These are phyloP conservation scores for Eclectus roratus DNA, from an alignment of 2,113 vertebrate species.

Conservation along the genomic window DNA sequence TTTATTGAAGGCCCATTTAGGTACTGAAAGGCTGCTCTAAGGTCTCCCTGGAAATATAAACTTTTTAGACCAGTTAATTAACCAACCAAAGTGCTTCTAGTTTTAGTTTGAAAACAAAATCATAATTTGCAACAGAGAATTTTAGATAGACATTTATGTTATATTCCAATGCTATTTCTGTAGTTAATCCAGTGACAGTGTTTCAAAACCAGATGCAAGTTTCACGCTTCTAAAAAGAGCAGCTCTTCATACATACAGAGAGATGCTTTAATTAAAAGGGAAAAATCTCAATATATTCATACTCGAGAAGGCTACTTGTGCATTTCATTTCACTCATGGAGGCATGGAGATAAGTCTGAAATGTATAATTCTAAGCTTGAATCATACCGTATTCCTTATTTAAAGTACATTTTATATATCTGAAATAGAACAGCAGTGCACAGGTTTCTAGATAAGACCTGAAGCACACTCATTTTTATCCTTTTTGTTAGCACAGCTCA, in stretches of 20 bases:
- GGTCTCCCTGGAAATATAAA: neutral
- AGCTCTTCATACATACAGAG: neutral
- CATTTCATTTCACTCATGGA: neutral
- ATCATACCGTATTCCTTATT: neutral
- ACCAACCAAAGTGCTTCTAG: neutral
- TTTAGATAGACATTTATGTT: neutral
- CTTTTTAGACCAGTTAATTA: neutral
- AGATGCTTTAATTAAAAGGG: slow-evolving; percentile 6
- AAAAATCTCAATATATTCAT: neutral
- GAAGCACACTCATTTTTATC: neutral
- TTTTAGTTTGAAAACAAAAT: slow-evolving; percentile 1
- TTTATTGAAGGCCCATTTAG: neutral
- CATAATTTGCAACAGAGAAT: neutral
- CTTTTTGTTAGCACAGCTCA: neutral
- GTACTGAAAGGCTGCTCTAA: neutral
- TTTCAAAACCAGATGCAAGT: neutral
- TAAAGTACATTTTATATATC: neutral
- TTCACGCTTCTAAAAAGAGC: neutral
- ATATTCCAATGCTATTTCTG: neutral
- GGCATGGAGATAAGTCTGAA: neutral
- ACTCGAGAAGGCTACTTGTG: neutral
- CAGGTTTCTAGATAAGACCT: neutral
- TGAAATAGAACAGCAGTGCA: neutral
- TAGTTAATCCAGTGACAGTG: neutral
- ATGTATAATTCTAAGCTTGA: neutral